Evolutionary conservation across 2,888 invertebrate genomes (phyloP).

Genomic region (Acleris literana): DNA sequence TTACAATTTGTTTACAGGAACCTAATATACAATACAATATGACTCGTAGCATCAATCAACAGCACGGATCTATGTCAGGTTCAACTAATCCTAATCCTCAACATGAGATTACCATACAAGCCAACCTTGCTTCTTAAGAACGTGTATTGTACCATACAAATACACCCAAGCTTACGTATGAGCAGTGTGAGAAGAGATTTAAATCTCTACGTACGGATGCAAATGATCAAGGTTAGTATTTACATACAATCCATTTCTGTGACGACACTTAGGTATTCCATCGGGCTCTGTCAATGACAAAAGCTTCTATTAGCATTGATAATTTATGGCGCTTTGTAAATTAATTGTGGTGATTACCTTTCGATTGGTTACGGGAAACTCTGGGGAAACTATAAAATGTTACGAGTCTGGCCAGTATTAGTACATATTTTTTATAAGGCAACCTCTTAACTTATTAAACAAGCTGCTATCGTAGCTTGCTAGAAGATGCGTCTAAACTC

Average conservation of each 20-base stretch:
- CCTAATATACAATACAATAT: no score
- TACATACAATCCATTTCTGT: constrained; percentile 69
- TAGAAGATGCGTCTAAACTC: no score
- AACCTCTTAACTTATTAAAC: no score
- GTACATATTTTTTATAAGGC: no score
- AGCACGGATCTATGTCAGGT: no score
- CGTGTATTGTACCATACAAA: not conserved
- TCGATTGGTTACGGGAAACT: not conserved
- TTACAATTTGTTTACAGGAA: no score
- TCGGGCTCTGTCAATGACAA: constrained; percentile 36
- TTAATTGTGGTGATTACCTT: constrained; percentile 10
- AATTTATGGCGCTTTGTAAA: constrained; percentile 13
- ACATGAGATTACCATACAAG: constrained; percentile 1
- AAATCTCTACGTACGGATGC: constrained; percentile 56
- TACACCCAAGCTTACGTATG: constrained; percentile 4
- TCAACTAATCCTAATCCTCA: not conserved
- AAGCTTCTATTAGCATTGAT: constrained; percentile 12
- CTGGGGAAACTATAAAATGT: not conserved
- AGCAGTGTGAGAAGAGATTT: constrained; percentile 42
- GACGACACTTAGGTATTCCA: constrained; percentile 54
- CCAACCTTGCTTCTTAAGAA: constrained; percentile 9
- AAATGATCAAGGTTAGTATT: constrained; percentile 57
- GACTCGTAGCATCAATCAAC: no score
- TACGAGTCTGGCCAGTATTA: not conserved
- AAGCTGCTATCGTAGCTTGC: no score